A percentile compares a stretch with the other conserved stretches of the same genome.
Evolutionary conservation across 2,888 invertebrate genomes (phyloP).

Genomic region (Maniola hyperantus): DNA sequence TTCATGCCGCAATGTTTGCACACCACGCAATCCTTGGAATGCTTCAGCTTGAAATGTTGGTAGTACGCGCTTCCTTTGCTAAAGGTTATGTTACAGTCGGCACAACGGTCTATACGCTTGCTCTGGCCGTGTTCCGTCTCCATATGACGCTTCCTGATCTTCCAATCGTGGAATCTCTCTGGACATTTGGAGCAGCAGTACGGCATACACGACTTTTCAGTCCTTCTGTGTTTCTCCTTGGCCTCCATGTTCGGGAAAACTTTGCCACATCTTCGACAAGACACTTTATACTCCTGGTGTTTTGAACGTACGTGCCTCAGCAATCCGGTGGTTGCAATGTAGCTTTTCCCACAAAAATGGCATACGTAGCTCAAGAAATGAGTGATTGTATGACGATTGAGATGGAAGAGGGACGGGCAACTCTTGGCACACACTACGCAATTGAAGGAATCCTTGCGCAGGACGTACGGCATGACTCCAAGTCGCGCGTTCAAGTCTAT

Average conservation of each 20-base stretch:
- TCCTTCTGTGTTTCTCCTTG: conserved; percentile 64
- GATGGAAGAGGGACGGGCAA: conserved; percentile 62
- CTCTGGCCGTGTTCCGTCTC: conserved; percentile 62
- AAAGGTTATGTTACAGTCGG: conserved; percentile 65
- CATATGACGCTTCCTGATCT: conserved; percentile 64
- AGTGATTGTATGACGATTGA: conserved; percentile 70
- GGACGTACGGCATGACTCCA: conserved; percentile 69
- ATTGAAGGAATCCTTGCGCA: conserved; percentile 58
- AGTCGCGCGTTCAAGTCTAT: conserved; percentile 56
- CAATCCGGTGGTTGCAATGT: conserved; percentile 66
- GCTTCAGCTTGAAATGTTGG: conserved; percentile 67
- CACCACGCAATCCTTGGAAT: conserved; percentile 64
- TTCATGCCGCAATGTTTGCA: conserved; percentile 73
- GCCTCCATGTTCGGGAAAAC: conserved; percentile 71
- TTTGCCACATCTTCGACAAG: conserved; percentile 65
- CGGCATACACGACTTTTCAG: conserved; percentile 69
- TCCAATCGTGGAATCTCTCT: conserved; percentile 68
- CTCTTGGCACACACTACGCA: conserved; percentile 68
- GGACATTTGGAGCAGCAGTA: conserved; percentile 69
- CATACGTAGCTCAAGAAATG: conserved; percentile 72
- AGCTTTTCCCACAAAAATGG: conserved; percentile 71
- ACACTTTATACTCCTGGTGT: conserved; percentile 66
- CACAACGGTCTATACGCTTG: conserved; percentile 58
- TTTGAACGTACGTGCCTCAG: conserved; percentile 65
- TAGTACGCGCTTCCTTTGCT: conserved; percentile 63